Evolutionary conservation across 2,797 vertebrate genomes (phyloP).

Genomic region (Anableps anableps): DNA sequence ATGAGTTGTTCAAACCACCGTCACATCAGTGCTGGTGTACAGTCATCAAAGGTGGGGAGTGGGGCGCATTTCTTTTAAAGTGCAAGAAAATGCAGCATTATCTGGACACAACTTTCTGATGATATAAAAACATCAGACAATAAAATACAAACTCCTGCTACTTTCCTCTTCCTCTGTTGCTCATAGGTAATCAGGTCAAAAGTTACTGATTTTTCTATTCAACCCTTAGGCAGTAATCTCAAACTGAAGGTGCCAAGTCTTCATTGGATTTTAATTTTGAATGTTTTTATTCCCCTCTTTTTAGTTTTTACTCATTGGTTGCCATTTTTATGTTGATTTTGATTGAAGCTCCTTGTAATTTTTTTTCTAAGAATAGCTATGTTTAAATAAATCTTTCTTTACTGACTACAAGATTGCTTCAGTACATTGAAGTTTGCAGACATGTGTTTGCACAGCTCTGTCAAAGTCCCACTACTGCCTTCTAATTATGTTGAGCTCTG

Average conservation of each 20-base stretch:
- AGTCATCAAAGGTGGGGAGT: not conserved
- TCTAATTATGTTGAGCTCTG: not conserved
- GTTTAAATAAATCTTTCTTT: not conserved
- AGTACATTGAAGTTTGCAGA: too few species aligned
- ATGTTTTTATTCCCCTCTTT: not conserved
- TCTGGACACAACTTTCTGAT: not conserved
- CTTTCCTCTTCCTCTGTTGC: not conserved
- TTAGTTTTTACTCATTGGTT: not conserved
- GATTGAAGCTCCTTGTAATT: not conserved
- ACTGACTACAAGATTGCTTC: too few species aligned
- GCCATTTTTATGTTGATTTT: too few species aligned
- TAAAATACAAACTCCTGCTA: not conserved
- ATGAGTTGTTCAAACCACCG: not conserved
- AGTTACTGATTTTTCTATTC: not conserved
- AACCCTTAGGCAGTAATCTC: not conserved
- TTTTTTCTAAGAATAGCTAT: not conserved
- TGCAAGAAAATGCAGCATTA: not conserved
- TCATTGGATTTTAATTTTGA: not conserved
- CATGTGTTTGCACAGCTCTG: too few species aligned
- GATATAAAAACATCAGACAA: not conserved
- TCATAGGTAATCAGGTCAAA: not conserved
- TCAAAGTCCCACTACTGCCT: too few species aligned
- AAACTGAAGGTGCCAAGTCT: not conserved
- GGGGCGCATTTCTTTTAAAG: not conserved
- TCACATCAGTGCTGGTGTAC: too few species aligned